phyloP scores from a whole-genome alignment of 2,888 invertebrate genomes.

The Lepidochitona cinerea region DNA sequence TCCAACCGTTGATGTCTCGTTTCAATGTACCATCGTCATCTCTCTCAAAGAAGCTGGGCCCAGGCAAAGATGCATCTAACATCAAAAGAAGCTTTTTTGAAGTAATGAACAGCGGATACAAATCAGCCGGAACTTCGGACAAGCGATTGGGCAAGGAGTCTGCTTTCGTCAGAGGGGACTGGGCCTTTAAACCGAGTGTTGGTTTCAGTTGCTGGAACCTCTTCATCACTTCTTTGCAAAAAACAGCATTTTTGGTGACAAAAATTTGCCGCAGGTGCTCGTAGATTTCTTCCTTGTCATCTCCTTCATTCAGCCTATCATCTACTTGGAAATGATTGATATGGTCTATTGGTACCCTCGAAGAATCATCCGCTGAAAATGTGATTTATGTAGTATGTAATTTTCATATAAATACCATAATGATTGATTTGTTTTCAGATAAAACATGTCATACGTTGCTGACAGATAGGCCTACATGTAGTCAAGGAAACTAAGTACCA shows the following conservation, averaged over 20 bases:
- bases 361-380: too few species aligned
- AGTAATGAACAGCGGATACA: slow-evolving; percentile 59
- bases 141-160: slow-evolving; percentile 35
- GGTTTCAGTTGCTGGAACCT: slow-evolving; percentile 56
- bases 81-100: slow-evolving; percentile 55
- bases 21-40: slow-evolving; percentile 51
- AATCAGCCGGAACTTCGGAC: slow-evolving; percentile 24
- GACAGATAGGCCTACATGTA: too few species aligned
- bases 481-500: too few species aligned
- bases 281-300: too few species aligned
- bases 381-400: too few species aligned
- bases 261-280: slow-evolving; percentile 49
- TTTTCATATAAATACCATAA: too few species aligned
- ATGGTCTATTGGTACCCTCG: too few species aligned
- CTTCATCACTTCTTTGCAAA: slow-evolving; percentile 61
- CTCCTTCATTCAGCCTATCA: too few species aligned
- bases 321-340: too few species aligned
- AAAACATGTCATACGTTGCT: too few species aligned
- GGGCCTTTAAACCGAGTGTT: slow-evolving; percentile 37
- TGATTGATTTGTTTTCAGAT: too few species aligned
- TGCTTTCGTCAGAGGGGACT: slow-evolving; percentile 33
- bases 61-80: slow-evolving; percentile 56
- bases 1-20: slow-evolving; percentile 41
- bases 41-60: slow-evolving; percentile 52
- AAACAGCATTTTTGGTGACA: slow-evolving; percentile 58